Evolutionary conservation across 2,797 vertebrate species (phyloP).

Genomic region (Cichlasoma orientale): DNA sequence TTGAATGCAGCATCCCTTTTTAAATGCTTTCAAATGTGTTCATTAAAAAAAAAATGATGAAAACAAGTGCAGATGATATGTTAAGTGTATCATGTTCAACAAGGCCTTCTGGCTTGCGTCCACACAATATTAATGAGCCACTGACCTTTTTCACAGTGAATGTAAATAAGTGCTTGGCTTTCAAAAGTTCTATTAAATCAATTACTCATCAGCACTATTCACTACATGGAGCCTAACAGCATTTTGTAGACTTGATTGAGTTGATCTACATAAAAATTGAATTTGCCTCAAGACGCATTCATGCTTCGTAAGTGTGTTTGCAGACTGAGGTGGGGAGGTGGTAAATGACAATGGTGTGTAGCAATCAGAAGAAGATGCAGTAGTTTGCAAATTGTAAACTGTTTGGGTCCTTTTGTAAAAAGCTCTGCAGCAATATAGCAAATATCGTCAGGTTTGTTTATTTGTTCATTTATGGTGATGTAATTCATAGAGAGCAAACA

Average conservation of each 20-base stretch:
- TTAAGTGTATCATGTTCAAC: slow-evolving; percentile 46
- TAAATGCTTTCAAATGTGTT: slow-evolving; percentile 11
- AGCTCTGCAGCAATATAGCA: background rate
- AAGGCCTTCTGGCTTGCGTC: slow-evolving; percentile 58
- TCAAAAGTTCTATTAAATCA: slow-evolving; percentile 67
- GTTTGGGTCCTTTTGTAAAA: background rate
- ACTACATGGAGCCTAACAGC: slow-evolving; percentile 42
- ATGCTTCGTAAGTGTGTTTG: slow-evolving; percentile 32
- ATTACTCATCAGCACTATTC: slow-evolving; percentile 63
- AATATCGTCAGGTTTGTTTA: background rate
- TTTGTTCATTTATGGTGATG: background rate
- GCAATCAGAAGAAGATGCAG: slow-evolving; percentile 25
- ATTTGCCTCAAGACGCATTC: slow-evolving; percentile 59
- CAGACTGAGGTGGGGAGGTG: slow-evolving; percentile 1
- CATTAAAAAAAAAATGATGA: slow-evolving; percentile 36
- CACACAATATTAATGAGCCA: slow-evolving; percentile 65
- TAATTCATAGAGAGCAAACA: background rate
- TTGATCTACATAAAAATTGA: slow-evolving; percentile 72
- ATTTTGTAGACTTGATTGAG: slow-evolving; percentile 66
- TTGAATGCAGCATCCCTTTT: slow-evolving; percentile 5
- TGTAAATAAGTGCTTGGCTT: slow-evolving; percentile 69
- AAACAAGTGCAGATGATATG: slow-evolving; percentile 45
- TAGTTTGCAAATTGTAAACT: background rate
- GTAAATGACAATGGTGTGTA: slow-evolving; percentile 30
- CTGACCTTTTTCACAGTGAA: slow-evolving; percentile 63